phyloP scores from a whole-genome alignment of 2,113 vertebrate species.

The Turnix velox region DNA sequence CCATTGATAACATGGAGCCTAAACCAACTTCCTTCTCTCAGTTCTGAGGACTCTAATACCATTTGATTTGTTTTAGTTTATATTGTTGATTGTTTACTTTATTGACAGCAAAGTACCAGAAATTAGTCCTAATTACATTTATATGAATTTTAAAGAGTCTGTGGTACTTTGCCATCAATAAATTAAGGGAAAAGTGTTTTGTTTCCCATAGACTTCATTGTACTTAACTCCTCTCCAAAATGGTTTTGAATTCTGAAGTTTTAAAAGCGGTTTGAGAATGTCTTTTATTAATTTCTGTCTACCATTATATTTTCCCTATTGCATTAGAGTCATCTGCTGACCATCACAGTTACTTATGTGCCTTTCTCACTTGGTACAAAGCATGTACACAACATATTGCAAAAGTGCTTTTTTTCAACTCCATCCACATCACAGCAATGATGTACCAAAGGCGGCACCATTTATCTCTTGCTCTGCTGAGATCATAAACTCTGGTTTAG shows the following conservation, averaged over 20 bases:
- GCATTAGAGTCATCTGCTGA: background rate
- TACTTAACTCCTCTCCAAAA: background rate
- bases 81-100: background rate
- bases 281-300: background rate
- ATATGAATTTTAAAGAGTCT: background rate
- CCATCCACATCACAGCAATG: background rate
- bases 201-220: background rate
- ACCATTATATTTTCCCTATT: background rate
- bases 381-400: background rate
- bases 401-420: background rate
- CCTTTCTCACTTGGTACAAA: background rate
- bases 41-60: background rate
- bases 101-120: background rate
- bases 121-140: background rate
- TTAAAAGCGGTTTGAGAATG: background rate
- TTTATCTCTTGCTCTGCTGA: background rate
- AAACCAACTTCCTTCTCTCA: background rate
- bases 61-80: background rate
- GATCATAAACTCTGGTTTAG: background rate
- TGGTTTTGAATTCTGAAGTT: background rate
- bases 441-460: background rate
- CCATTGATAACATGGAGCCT: background rate
- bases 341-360: background rate
- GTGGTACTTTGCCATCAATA: background rate
- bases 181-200: background rate